Percentiles rank a stretch among this genome's conserved stretches.
These are phyloP conservation scores for Eleutherodactylus coqui DNA, from an alignment of 2,797 vertebrate genomes.

Conservation along the genomic window DNA sequence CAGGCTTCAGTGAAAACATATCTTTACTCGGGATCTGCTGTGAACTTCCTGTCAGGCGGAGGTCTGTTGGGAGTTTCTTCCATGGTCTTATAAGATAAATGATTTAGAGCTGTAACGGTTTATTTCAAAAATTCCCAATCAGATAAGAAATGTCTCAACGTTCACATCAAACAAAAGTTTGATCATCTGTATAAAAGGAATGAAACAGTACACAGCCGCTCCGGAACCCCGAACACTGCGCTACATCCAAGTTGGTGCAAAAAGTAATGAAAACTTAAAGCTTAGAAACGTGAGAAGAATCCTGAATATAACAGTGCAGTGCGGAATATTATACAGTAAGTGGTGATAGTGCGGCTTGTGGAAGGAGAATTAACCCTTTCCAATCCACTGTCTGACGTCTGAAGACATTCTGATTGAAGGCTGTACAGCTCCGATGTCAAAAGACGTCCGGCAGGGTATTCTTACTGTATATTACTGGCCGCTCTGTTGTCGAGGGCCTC, in stretches of 20 bases:
- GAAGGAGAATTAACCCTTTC: too few relatives aligned
- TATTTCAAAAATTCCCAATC: slow-evolving; percentile 12
- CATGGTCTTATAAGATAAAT: slow-evolving; percentile 24
- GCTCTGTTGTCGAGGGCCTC: too few relatives aligned
- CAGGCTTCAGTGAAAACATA: neutral
- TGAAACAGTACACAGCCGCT: neutral
- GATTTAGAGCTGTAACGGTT: slow-evolving; percentile 6
- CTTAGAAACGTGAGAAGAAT: too few relatives aligned
- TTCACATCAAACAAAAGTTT: slow-evolving; percentile 25
- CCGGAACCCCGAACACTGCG: neutral
- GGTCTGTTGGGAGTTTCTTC: slow-evolving; percentile 7
- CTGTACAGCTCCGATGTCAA: too few relatives aligned
- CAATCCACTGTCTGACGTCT: too few relatives aligned
- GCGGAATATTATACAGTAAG: neutral
- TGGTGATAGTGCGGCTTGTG: neutral
- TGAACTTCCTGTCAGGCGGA: slow-evolving; percentile 15
- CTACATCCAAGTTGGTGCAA: neutral
- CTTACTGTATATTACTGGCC: too few relatives aligned
- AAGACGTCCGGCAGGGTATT: too few relatives aligned
- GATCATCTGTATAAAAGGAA: neutral
- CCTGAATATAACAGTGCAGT: neutral
- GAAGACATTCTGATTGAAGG: too few relatives aligned
- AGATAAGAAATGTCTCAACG: slow-evolving; percentile 14
- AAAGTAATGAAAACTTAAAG: neutral
- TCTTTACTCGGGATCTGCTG: slow-evolving; percentile 5